Conservation (phyloP, 2,113 vertebrate genomes). For the Setophaga petechia region DNA sequence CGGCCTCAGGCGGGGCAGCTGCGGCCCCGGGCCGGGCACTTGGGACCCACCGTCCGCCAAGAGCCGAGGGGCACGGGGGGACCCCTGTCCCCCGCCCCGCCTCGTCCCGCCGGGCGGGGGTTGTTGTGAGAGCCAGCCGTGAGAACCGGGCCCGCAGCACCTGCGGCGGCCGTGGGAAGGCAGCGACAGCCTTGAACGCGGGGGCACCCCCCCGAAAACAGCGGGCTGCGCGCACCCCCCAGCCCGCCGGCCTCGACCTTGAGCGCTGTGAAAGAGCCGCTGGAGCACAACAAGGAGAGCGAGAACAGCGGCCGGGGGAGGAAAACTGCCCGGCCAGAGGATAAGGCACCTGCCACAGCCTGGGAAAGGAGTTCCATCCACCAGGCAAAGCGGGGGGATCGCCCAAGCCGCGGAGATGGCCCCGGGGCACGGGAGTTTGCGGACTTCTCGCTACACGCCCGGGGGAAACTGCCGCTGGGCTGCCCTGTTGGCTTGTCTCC, state of each 20-base stretch:
- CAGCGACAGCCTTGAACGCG: conserved; percentile 12
- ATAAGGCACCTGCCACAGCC: conserved; percentile 31
- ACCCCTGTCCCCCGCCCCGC: background rate
- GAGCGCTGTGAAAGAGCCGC: background rate
- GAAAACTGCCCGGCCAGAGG: background rate
- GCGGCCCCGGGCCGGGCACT: too few relatives aligned
- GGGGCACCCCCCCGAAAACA: background rate
- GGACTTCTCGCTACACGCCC: fast-evolving
- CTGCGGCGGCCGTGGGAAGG: conserved; percentile 10
- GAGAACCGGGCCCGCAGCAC: background rate
- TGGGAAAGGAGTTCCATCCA: background rate
- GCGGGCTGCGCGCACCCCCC: background rate
- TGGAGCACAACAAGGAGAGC: background rate
- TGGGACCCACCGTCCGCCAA: background rate
- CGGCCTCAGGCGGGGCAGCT: background rate
- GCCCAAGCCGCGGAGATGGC: background rate
- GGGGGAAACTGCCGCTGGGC: background rate
- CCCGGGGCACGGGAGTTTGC: background rate
- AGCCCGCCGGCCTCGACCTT: conserved; percentile 2
- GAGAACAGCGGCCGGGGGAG: background rate
- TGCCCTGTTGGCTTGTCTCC: background rate
- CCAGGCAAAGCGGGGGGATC: background rate
- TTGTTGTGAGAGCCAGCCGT: background rate
- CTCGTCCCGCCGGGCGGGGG: background rate
- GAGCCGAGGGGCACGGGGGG: background rate